Evolutionary conservation across 2,113 vertebrate genomes (phyloP), one percentile per base, ranked within the genome.

Genomic region (Notiomystis cincta): DNA sequence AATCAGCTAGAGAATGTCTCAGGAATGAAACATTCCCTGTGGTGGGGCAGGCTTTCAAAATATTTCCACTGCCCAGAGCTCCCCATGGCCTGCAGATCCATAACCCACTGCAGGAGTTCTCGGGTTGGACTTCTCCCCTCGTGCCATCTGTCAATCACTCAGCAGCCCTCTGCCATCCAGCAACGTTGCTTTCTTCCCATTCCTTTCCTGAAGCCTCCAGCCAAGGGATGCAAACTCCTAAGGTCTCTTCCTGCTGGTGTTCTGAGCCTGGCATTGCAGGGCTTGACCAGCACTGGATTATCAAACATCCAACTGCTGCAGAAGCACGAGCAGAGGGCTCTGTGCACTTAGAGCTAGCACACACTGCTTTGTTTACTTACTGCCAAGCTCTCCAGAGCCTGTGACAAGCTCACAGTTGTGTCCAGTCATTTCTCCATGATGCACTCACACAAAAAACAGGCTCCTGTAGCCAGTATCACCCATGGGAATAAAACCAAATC

Each of bases 1-100:
- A 61, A 7, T 23, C 3, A 5, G 58, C 35, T 18, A n/a, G 25
- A 66, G 30, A 72, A 47, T 7, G 48, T 23, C 47, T 62, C 67
- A 60, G 69, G 42, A 90, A 88, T 18, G 7, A 86, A 86, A 73
- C 33, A 16, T 60, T 31, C 93, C 54, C 51, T 38, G 38, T 2
- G 53, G 67, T 0, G 0, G 51, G 54, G 35, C 22, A 44, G 0
- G 4, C 38, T 82, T 77, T 50, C 42, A 35, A 79, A 89, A n/a
- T 17, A 87, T 19, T 75, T 67, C 83, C 70, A 54, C 2, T 23
- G 31, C 23, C 13, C 24, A 12, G 35, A 48, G 64, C 15, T 58
- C 14, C 66, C 31, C 2, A 11, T 0, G 21, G 54, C 1, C 1
- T 0, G 0, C 35, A 51, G 69, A 65, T 19, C 35, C 58, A 70